These are phyloP conservation scores for Marmota monax DNA, from an alignment of 2,113 vertebrate genomes.

Conservation along the genomic window DNA sequence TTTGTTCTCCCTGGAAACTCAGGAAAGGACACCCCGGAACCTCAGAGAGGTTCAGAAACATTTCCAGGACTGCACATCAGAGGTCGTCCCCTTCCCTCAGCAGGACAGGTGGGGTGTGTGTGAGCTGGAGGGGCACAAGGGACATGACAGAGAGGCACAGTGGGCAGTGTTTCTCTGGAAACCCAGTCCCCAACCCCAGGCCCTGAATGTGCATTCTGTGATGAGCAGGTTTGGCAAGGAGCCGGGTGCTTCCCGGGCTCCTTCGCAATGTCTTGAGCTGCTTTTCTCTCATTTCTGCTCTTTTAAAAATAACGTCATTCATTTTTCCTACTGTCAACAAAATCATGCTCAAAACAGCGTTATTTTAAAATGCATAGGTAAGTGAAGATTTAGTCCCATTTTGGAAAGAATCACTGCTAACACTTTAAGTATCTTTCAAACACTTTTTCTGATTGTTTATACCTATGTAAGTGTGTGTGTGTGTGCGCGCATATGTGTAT, in stretches of 20 bases:
- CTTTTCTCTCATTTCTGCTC: neutral
- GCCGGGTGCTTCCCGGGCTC: too few species aligned
- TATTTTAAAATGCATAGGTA: neutral
- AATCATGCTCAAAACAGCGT: neutral
- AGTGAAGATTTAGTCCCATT: neutral
- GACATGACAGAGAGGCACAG: neutral
- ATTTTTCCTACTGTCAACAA: neutral
- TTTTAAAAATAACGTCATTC: neutral
- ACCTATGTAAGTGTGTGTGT: too few species aligned
- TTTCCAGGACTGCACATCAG: neutral
- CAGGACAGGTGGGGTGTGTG: neutral
- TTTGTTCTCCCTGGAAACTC: neutral
- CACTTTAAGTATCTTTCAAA: neutral
- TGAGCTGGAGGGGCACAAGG: neutral
- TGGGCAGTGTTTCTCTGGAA: neutral
- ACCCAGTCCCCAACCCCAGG: neutral
- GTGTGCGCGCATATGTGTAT: too few species aligned
- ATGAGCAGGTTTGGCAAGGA: neutral
- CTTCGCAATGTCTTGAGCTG: rapidly evolving
- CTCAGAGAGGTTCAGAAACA: neutral
- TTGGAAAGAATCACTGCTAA: neutral
- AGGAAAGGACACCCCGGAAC: neutral
- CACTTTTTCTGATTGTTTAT: neutral
- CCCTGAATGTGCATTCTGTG: neutral
- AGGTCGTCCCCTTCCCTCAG: neutral